Conservation (phyloP, 2,113 vertebrate species). For the Catharus fuscescens region DNA sequence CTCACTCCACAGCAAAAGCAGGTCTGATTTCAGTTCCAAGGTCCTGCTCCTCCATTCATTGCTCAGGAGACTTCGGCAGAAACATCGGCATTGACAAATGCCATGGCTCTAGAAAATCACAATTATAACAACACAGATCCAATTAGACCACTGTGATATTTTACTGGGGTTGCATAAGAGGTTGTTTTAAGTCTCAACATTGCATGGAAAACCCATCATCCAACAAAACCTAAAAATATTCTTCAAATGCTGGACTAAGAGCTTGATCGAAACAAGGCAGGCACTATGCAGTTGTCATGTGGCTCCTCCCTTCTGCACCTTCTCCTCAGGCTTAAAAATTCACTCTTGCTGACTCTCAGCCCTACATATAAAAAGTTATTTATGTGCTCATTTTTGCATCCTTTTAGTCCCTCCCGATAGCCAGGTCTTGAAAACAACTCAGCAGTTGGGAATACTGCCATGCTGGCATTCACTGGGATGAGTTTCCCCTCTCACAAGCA, state of each 20-base stretch:
- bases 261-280: slow-evolving; percentile 8
- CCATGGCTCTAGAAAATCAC: neutral
- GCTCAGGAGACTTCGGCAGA: neutral
- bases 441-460: neutral
- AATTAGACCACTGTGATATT: neutral
- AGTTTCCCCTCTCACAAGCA: neutral
- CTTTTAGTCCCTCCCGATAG: neutral
- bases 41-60: neutral
- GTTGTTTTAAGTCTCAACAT: neutral
- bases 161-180: neutral
- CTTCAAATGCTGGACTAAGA: neutral
- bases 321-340: neutral
- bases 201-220: neutral
- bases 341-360: neutral
- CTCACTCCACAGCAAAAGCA: neutral
- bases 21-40: neutral
- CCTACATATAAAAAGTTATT: neutral
- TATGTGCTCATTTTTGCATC: neutral
- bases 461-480: neutral
- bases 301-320: neutral
- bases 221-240: neutral
- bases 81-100: neutral
- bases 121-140: neutral
- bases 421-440: neutral
- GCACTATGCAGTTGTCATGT: neutral